Evolutionary conservation across 2,113 vertebrate genomes (phyloP).

Genomic region (Apteryx owenii): DNA sequence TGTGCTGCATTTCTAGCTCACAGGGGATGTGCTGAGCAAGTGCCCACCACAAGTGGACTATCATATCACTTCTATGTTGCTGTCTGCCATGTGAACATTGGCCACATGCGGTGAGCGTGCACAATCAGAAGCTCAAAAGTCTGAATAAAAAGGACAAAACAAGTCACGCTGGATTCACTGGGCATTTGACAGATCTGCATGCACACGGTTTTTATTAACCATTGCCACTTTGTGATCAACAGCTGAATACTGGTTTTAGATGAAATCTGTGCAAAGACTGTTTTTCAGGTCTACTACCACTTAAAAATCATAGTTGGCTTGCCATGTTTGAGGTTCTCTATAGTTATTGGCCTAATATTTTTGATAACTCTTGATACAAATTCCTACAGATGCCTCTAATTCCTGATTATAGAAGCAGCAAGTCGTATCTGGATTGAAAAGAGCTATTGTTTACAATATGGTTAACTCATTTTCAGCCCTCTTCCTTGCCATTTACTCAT

Average conservation of each 20-base stretch:
- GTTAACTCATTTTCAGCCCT: fast-evolving
- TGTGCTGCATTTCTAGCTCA: background rate
- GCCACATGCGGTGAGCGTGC: fast-evolving
- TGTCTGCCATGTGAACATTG: fast-evolving
- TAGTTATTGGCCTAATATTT: background rate
- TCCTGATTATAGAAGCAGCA: background rate
- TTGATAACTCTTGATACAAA: background rate
- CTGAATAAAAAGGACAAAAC: background rate
- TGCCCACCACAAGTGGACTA: background rate
- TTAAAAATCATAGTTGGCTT: background rate
- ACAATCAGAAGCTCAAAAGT: background rate
- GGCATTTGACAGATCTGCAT: fast-evolving
- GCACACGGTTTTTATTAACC: background rate
- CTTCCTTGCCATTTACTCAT: background rate
- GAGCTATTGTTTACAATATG: background rate
- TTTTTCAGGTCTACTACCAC: background rate
- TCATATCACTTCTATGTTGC: background rate
- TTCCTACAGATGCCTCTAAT: background rate
- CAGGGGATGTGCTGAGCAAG: background rate
- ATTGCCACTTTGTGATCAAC: background rate
- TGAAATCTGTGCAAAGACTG: background rate
- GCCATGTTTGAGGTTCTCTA: background rate
- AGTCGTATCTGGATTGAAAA: background rate
- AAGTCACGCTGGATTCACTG: fast-evolving
- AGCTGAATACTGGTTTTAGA: background rate